Base-by-base conservation (phyloP, 2,888 invertebrate genomes). In the Deilephila elpenor region DNA sequence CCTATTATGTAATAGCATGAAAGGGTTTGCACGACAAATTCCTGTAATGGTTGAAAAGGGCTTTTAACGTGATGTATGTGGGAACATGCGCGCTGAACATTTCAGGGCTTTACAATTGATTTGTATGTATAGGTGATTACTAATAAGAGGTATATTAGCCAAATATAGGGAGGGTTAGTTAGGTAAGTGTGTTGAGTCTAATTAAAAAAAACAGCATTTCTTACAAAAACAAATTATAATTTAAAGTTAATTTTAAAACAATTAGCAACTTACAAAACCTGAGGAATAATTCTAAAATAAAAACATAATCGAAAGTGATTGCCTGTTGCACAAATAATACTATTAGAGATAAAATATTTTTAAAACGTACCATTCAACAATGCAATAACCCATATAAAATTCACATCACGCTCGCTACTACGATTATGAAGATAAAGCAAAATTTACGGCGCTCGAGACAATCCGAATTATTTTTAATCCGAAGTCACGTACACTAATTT, bases 1-100 rank as follows among this genome's bases (percentile, higher is more conserved):
- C 25, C 25, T 67, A 67, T 67, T 67, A 67, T 51, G 20, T 67
- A 51, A 67, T 67, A 25, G 51, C 25, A 67, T 67, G 67, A 67
- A 67, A 51, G 67, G 67, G 44, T 20, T 64, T 20, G 17, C 25
- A 44, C 44, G 44, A 44, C 14, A 67, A 67, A 44, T 44, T 51
- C 17, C 51, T 25, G 19, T 67, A 51, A 67, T 67, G 25, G 67
- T 44, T 67, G 20, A 25, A 67, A 67, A 44, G 67, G 25, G 44
- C 62, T 20, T 44, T 64, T 67, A 44, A 25, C 51, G 44, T 62
- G 67, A 67, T 44, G 14, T 29, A 29, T 60, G 29, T 51, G 5
- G 56, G 6, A 5, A 7, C 64, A 17, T 20, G 44, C 67, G 44
- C 25, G 67, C 25, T 8, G 19, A 25, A 2, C 51, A 25, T 67